phyloP scores from a whole-genome alignment of 2,113 vertebrate species.

The Catharus fuscescens region DNA sequence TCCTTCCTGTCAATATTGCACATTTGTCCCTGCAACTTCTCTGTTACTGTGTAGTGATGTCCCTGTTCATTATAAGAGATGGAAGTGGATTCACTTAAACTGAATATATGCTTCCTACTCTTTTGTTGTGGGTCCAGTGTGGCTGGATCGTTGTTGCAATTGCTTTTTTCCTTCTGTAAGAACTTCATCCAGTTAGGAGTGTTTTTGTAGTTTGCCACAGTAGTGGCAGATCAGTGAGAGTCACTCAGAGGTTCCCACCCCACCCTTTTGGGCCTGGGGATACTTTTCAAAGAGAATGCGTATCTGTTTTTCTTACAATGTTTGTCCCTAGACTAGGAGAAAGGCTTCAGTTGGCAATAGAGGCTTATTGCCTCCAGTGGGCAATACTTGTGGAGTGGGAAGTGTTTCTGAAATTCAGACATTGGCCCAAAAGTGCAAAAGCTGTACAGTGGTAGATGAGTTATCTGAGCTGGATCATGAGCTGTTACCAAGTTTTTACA shows the following conservation, averaged over 20 bases:
- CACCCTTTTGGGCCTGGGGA: background rate
- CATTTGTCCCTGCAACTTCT: background rate
- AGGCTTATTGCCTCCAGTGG: background rate
- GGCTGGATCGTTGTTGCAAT: background rate
- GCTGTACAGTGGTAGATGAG: background rate
- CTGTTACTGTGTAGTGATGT: background rate
- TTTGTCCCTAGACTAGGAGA: background rate
- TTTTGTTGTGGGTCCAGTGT: background rate
- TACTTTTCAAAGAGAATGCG: background rate
- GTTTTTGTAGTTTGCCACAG: background rate
- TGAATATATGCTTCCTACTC: background rate
- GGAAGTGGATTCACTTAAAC: background rate
- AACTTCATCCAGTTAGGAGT: background rate
- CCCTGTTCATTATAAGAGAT: background rate
- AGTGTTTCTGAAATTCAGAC: background rate
- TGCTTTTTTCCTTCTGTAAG: background rate
- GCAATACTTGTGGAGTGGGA: background rate
- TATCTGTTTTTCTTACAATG: background rate
- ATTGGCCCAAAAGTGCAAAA: background rate
- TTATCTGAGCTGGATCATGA: background rate
- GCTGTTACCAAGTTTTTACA: accelerated
- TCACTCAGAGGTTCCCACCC: background rate
- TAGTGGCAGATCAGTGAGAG: background rate
- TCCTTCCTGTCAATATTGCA: background rate
- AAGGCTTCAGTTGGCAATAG: background rate